A percentile compares a stretch with the other conserved stretches of the same genome.
Conservation (phyloP, 2,113 vertebrate genomes). For the Mormoops blainvillei region DNA sequence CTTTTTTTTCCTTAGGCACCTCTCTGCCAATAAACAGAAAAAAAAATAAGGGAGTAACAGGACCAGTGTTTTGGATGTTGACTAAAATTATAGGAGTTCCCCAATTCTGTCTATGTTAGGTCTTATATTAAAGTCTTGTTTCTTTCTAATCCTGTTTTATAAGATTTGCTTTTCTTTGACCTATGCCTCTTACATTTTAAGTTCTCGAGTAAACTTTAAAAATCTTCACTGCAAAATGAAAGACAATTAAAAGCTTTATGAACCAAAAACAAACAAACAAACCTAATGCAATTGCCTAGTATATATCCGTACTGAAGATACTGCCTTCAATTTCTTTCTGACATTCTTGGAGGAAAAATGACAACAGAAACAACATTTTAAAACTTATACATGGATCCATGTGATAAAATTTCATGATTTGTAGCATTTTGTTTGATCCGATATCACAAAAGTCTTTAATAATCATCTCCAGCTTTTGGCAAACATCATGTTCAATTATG, state of each 20-base stretch:
- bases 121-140: not conserved
- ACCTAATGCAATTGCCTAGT: not conserved
- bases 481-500: not conserved
- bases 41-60: not conserved
- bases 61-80: not conserved
- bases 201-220: not conserved
- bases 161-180: slow-evolving; percentile 8
- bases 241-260: not conserved
- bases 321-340: slow-evolving; percentile 48
- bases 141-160: slow-evolving; percentile 14
- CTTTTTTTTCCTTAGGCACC: not conserved
- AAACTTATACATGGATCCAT: not conserved
- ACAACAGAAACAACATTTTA: not conserved
- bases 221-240: not conserved
- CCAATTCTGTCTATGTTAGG: not conserved
- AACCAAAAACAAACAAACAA: not conserved
- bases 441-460: slow-evolving; percentile 12
- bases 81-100: too few species aligned
- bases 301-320: slow-evolving; percentile 11
- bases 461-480: not conserved
- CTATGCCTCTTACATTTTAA: not conserved
- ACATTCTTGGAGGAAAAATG: slow-evolving; percentile 17
- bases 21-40: not conserved
- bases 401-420: slow-evolving; percentile 38
- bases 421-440: not conserved